phyloP scores from a whole-genome alignment of 2,113 vertebrate genomes.

The Pachyramphus minor region DNA sequence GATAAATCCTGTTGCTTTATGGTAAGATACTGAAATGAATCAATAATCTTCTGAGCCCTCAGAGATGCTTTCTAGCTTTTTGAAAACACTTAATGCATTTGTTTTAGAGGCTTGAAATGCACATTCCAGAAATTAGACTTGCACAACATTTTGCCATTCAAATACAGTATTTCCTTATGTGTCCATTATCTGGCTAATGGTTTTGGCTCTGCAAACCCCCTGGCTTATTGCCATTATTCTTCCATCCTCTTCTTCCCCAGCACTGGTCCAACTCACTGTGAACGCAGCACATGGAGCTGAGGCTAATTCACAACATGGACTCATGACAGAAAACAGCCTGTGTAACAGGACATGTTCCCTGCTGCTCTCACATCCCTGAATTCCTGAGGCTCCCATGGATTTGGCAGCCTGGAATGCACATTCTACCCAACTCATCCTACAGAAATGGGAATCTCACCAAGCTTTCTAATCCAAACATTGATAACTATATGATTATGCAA shows the following conservation, averaged over 20 bases:
- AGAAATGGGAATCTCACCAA: background rate
- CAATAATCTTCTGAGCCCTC: background rate
- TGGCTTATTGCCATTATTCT: background rate
- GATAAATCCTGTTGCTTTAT: background rate
- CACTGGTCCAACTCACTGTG: background rate
- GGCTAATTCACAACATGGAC: background rate
- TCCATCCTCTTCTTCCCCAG: background rate
- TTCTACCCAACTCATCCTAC: background rate
- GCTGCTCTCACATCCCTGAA: conserved; percentile 7
- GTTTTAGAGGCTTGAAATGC: background rate
- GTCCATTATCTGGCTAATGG: background rate
- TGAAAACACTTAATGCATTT: background rate
- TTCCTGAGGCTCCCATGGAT: conserved; percentile 16
- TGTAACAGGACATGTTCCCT: background rate
- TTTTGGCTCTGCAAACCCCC: background rate
- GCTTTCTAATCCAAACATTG: background rate
- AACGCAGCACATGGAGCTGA: background rate
- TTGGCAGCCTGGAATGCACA: background rate
- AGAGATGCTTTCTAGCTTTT: background rate
- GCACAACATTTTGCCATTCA: background rate
- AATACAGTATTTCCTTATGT: background rate
- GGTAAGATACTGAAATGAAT: background rate
- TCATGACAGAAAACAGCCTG: conserved; percentile 18
- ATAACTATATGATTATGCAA: background rate
- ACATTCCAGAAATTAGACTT: background rate